These are phyloP conservation scores for Myiotriccus ornatus DNA, from an alignment of 2,797 vertebrate species.

Conservation along the genomic window DNA sequence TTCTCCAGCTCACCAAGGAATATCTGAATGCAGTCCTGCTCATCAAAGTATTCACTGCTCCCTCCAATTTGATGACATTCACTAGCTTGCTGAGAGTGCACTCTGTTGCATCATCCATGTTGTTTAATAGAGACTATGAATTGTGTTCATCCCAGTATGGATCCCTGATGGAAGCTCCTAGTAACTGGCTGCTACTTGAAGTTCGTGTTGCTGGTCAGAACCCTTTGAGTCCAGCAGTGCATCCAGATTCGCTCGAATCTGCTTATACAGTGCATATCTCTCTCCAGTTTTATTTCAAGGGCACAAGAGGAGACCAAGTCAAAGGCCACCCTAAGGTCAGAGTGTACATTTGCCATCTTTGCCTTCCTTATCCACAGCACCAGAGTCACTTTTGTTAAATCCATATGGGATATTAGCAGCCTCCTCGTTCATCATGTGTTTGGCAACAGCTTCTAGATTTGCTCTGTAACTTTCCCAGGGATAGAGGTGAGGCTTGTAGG, in stretches of 20 bases:
- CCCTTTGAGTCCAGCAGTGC: neutral
- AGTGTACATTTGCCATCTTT: accelerated
- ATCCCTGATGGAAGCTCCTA: neutral
- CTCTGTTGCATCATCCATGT: neutral
- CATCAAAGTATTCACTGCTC: neutral
- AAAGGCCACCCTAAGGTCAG: neutral
- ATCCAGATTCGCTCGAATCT: neutral
- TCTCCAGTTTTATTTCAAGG: neutral
- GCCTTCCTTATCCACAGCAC: neutral
- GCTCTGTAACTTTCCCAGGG: neutral
- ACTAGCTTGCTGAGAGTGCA: neutral
- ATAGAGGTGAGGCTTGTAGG: neutral
- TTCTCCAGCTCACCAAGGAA: neutral
- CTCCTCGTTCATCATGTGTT: neutral
- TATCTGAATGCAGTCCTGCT: neutral
- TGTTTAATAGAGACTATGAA: neutral
- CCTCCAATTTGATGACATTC: neutral
- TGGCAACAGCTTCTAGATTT: neutral
- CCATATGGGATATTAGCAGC: neutral
- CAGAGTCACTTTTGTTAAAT: neutral
- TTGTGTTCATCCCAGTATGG: neutral
- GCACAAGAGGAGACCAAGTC: neutral
- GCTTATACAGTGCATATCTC: neutral
- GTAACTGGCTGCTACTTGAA: neutral
- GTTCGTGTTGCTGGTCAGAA: neutral